Conservation (phyloP, 2,113 vertebrate genomes). For the Artemisiospiza belli region DNA sequence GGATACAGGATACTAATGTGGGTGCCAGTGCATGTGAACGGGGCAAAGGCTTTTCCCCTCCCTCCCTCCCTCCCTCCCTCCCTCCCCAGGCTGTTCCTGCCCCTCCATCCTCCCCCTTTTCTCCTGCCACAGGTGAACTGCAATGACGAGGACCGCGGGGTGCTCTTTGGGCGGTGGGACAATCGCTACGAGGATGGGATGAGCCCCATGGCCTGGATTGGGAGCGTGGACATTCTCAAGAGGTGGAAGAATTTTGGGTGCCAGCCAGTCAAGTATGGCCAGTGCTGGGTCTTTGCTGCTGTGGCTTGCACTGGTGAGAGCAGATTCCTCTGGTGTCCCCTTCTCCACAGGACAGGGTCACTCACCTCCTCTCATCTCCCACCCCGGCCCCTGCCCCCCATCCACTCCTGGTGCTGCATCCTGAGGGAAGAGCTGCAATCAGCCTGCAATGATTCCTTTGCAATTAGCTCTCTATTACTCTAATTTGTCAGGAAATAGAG, state of each 20-base stretch:
- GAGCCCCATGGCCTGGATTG: conserved; percentile 88
- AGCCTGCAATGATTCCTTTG: neutral
- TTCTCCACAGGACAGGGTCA: neutral
- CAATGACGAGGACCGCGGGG: conserved; percentile 85
- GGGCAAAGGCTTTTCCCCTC: neutral
- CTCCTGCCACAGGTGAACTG: conserved; percentile 84
- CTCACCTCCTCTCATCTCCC: neutral
- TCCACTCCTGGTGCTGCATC: neutral
- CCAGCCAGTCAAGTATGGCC: conserved; percentile 87
- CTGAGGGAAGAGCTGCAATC: neutral
- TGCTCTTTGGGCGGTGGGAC: conserved; percentile 87
- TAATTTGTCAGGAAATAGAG: neutral
- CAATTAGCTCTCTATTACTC: neutral
- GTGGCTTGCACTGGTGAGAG: conserved; percentile 89
- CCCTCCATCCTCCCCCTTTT: neutral
- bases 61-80: no score
- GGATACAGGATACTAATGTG: neutral
- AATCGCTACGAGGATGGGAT: conserved; percentile 78
- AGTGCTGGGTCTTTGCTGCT: conserved; percentile 98
- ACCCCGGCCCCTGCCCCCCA: accelerated
- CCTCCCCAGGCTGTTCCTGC: neutral
- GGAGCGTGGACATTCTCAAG: conserved; percentile 89
- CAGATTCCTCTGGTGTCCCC: accelerated
- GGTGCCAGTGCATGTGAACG: accelerated
- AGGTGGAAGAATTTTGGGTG: conserved; percentile 81